phyloP scores from a whole-genome alignment of 2,888 invertebrate genomes.

The Byasa hedistus region DNA sequence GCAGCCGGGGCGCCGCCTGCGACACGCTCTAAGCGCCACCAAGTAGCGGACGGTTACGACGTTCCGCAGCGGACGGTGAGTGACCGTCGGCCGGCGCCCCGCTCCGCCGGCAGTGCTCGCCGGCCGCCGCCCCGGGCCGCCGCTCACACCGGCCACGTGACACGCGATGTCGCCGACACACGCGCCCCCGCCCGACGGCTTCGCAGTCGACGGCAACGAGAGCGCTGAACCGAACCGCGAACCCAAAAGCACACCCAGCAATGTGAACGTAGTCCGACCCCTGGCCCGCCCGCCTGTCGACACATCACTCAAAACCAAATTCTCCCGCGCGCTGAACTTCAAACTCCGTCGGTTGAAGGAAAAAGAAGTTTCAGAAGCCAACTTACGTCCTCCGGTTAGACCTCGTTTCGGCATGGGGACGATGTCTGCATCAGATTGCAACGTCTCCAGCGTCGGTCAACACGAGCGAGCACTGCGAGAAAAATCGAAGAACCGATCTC shows the following conservation, averaged over 20 bases:
- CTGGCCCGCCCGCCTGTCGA: conserved; percentile 33
- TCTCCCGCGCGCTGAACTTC: conserved; percentile 85
- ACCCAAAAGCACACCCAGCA: conserved; percentile 35
- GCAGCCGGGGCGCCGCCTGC: conserved; percentile 36
- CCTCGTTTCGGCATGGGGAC: conserved; percentile 50
- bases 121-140: conserved; percentile 27
- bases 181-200: conserved; percentile 49
- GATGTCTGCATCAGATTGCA: conserved; percentile 75
- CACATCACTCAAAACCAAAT: conserved; percentile 73
- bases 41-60: conserved; percentile 33
- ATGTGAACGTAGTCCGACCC: conserved; percentile 62
- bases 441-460: conserved; percentile 69
- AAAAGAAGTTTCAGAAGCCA: conserved; percentile 69
- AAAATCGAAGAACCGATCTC: conserved; percentile 50
- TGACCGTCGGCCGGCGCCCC: conserved; percentile 40
- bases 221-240: conserved; percentile 32
- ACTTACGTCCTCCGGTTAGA: conserved; percentile 56
- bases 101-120: conserved; percentile 35
- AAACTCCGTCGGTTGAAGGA: conserved; percentile 85
- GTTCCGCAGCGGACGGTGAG: conserved; percentile 32
- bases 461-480: conserved; percentile 33
- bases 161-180: conserved; percentile 58
- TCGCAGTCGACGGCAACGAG: conserved; percentile 53
- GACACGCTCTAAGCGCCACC: conserved; percentile 33
- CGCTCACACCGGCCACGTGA: conserved; percentile 34